phyloP scores from a whole-genome alignment of 2,113 vertebrate species.

The Oreochromis tanganicae region DNA sequence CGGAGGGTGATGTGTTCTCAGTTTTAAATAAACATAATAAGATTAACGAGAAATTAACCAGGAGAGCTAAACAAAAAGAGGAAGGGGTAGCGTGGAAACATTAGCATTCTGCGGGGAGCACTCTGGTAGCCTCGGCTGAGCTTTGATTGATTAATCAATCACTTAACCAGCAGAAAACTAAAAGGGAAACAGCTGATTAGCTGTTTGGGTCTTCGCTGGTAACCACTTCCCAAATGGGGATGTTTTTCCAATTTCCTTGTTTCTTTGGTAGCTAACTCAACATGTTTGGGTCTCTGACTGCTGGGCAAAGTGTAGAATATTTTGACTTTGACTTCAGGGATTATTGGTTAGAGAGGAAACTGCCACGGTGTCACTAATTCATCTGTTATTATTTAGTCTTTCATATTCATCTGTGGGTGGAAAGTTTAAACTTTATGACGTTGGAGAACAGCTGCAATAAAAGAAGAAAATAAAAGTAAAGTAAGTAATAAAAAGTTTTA shows the following conservation, averaged over 20 bases:
- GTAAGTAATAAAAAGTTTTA: neutral
- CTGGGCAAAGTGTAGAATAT: neutral
- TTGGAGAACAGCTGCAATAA: neutral
- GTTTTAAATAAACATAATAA: neutral
- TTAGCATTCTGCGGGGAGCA: neutral
- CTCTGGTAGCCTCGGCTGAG: neutral
- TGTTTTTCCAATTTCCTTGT: neutral
- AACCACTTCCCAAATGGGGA: neutral
- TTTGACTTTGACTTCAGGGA: neutral
- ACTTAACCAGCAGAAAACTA: neutral
- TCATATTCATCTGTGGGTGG: neutral
- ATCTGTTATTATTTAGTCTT: neutral
- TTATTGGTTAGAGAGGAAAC: neutral
- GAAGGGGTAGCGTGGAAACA: neutral
- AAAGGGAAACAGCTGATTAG: neutral
- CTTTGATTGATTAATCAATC: neutral
- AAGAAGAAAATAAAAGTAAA: neutral
- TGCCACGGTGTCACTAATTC: fast-evolving
- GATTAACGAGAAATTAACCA: neutral
- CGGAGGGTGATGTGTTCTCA: neutral
- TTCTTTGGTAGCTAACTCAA: neutral
- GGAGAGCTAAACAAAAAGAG: neutral
- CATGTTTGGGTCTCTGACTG: neutral
- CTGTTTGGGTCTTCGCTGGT: neutral
- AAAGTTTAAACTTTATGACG: neutral